A percentile compares a stretch with the other conserved stretches of the same genome.
Conservation (phyloP, 2,888 invertebrate species). For the Bursaphelenchus okinawaensis region DNA sequence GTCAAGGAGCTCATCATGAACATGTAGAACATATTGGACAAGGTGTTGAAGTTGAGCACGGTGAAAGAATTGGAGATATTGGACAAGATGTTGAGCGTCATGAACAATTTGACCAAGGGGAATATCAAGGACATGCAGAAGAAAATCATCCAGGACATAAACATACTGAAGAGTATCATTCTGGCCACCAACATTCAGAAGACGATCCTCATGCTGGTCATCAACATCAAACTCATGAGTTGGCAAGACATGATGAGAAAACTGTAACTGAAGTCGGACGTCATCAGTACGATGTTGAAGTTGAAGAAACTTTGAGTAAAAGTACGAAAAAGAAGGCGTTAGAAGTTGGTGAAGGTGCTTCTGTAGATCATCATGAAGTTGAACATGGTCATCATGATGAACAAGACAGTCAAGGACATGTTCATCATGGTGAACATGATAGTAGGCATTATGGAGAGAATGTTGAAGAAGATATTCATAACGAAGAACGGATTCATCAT, state of each 20-base stretch:
- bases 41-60: not conserved
- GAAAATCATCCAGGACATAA: too few relatives aligned
- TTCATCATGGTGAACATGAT: not conserved
- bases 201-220: not conserved
- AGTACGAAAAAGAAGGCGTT: not conserved
- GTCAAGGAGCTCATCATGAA: not conserved
- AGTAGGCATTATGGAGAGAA: not conserved
- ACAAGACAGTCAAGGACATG: not conserved
- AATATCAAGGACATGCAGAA: too few relatives aligned
- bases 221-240: not conserved
- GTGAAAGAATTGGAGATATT: not conserved
- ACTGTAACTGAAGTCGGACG: not conserved
- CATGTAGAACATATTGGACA: not conserved
- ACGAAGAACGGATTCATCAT: too few relatives aligned
- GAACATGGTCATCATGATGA: not conserved
- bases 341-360: not conserved
- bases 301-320: not conserved
- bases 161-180: too few relatives aligned
- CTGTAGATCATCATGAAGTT: too few relatives aligned
- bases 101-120: too few relatives aligned
- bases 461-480: too few relatives aligned
- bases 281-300: not conserved
- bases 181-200: too few relatives aligned
- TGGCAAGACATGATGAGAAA: not conserved
- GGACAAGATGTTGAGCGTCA: not conserved